phyloP scores from a whole-genome alignment of 2,888 invertebrate species.

The Pyrgus malvae region DNA sequence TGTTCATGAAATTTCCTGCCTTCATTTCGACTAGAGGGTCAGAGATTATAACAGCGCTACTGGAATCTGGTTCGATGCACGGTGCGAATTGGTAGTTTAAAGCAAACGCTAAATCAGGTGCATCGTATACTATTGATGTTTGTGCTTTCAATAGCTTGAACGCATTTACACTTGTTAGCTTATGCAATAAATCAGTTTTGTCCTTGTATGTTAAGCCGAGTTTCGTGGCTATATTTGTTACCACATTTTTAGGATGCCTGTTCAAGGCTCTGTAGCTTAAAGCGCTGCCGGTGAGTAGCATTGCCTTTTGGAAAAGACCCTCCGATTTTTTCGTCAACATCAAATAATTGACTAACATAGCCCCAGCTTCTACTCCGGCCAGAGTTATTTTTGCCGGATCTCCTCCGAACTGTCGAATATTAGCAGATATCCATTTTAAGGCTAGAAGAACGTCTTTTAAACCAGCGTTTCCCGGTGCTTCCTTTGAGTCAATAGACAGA shows the following conservation, averaged over 20 bases:
- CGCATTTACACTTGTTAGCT: background rate
- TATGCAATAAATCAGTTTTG: background rate
- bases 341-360: background rate
- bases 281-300: background rate
- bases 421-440: background rate
- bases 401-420: constrained; percentile 7
- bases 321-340: background rate
- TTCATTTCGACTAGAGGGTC: background rate
- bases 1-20: background rate
- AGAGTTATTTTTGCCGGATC: constrained; percentile 2
- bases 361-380: background rate
- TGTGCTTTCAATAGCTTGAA: background rate
- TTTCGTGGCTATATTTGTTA: background rate
- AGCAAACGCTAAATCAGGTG: background rate
- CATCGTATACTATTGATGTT: background rate
- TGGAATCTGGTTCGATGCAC: background rate
- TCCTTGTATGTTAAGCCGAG: no score
- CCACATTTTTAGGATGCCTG: background rate
- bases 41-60: background rate
- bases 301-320: background rate
- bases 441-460: constrained; percentile 1
- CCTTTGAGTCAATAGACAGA: background rate
- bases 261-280: background rate
- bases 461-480: constrained; percentile 4
- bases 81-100: background rate